Percentiles rank a stretch among this genome's conserved stretches.
These are phyloP conservation scores for Caligus rogercresseyi DNA, from an alignment of 1,140 invertebrate genomes.

Conservation along the genomic window DNA sequence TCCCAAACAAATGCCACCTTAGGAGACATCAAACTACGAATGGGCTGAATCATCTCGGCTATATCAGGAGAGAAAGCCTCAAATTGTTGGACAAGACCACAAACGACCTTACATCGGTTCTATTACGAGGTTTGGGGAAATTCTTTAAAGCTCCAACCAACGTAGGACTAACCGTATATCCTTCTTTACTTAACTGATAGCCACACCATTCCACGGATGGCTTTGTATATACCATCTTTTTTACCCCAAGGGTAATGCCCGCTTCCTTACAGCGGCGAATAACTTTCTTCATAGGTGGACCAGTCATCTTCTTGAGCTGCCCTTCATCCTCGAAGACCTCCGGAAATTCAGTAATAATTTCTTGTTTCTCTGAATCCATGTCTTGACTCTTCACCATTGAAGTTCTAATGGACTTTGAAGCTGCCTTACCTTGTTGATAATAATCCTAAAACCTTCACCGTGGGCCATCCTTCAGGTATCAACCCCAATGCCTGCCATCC, in stretches of 20 bases:
- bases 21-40: not conserved
- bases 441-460: not conserved
- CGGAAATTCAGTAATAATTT: not conserved
- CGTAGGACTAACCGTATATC: not conserved
- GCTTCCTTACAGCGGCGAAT: constrained; percentile 4
- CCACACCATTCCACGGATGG: not conserved
- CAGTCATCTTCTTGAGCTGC: not conserved
- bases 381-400: not conserved
- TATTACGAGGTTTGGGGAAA: not conserved
- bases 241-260: constrained; percentile 6
- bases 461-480: not conserved
- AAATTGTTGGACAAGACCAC: not conserved
- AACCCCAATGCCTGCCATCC: not conserved
- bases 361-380: not conserved
- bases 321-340: not conserved
- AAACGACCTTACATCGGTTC: not conserved
- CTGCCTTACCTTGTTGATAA: not conserved
- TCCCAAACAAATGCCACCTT: not conserved
- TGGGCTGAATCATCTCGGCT: not conserved
- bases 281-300: not conserved
- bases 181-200: not conserved
- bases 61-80: not conserved
- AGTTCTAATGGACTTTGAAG: not conserved
- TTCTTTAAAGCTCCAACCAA: not conserved
- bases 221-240: constrained; percentile 16